These are phyloP conservation scores for Anolis apletophallus DNA, from an alignment of 2,797 vertebrate species.

Conservation along the genomic window DNA sequence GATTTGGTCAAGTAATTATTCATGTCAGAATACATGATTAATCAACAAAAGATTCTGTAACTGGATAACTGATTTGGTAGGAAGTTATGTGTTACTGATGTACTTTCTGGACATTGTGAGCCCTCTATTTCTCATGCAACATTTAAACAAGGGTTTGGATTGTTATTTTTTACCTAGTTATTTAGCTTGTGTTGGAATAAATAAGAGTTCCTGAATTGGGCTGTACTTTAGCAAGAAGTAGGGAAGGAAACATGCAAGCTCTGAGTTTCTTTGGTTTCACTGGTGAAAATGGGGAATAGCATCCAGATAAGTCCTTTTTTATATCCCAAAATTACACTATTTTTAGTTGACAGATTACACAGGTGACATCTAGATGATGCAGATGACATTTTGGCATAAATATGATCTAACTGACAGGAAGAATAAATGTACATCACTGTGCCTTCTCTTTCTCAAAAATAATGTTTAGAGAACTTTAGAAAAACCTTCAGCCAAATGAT, in stretches of 20 bases:
- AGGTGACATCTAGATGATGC: background rate
- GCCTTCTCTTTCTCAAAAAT: conserved; percentile 30
- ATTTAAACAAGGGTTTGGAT: background rate
- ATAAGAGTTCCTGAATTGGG: background rate
- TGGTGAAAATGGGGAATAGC: background rate
- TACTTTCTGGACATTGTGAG: background rate
- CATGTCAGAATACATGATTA: background rate
- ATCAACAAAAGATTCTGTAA: background rate
- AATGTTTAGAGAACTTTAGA: conserved; percentile 24
- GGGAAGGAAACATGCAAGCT: background rate
- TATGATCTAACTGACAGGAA: conserved; percentile 30
- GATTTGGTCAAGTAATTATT: background rate
- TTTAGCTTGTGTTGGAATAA: background rate
- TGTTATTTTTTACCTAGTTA: background rate
- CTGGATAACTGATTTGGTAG: too few relatives aligned
- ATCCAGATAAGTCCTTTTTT: background rate
- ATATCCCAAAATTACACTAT: background rate
- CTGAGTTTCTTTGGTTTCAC: background rate
- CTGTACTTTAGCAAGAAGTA: background rate
- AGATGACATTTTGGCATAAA: conserved; percentile 9
- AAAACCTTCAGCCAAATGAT: conserved; percentile 32
- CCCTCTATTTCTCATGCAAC: background rate
- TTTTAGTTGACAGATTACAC: background rate
- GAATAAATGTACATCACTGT: conserved; percentile 34
- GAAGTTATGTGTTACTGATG: background rate